Evolutionary conservation across 1,140 invertebrate species (phyloP), one percentile per base, ranked within the genome.

Genomic region (Pseudomyrmex dendroicus): DNA sequence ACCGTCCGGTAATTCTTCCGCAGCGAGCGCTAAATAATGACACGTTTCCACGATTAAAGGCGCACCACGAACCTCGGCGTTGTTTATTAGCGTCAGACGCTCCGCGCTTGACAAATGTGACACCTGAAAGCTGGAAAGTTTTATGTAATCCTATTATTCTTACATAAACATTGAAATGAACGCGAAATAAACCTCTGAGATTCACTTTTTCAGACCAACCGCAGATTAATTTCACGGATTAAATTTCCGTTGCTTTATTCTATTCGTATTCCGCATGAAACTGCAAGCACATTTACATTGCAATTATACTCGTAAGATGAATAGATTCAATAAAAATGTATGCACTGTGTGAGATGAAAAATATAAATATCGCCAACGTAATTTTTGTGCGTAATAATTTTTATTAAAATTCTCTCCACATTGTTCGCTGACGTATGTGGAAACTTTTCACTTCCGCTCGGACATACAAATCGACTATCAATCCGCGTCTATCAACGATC

Each of bases 31-130:
- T n/a, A 97, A 92, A 91, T 97, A 97, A 76, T 96, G 96, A 90
- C 96, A 97, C 0, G 97, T 97, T 91, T 97, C 97, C 0, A 95
- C 95, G 0, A 96, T 96, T 17, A 97, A 91, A 80, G 90, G 92
- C 4, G 91, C 93, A 5, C 95, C 94, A 5, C 89, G 86, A 44
- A 89, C 73, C 82, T 95, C 95, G 12, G 95, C 93, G 64, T 94
- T 85, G 10, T 88, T 82, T 15, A 95, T 92, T 50, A 95, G 82
- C 1, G 94, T 91, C 20, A 96, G 86, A n/a, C 95, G 95, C 12
- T 94, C 93, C 0, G 95, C 95, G 10, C 96, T 94, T 22, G 96
- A 97, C n/a, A 97, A 93, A 84, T 97, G 89, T 97, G 97, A 61
- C 96, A 96, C 80, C 95, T 35, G 94, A 9, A 95, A 95, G 22